Evolutionary conservation across 1,140 invertebrate genomes (phyloP).

Genomic region (Drosophila persimilis): DNA sequence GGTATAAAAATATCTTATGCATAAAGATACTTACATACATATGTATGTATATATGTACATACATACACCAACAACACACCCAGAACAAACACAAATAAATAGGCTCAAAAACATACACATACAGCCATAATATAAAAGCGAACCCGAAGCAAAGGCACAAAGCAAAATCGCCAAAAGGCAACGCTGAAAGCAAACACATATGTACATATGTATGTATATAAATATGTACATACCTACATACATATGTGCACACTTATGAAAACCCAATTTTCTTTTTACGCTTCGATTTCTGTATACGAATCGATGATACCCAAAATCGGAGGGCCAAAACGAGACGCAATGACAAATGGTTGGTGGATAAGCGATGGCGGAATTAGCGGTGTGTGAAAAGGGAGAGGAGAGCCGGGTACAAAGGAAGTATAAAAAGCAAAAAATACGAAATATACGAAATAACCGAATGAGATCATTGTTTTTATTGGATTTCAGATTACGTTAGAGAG

Average conservation of each 20-base stretch:
- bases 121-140: not conserved
- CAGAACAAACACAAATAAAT: no score
- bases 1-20: no score
- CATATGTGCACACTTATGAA: slow-evolving; percentile 34
- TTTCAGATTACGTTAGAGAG: no score
- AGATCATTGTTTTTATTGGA: no score
- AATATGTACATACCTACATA: slow-evolving; percentile 5
- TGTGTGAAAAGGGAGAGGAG: no score
- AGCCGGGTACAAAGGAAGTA: no score
- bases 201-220: not conserved
- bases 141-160: slow-evolving; percentile 15
- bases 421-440: no score
- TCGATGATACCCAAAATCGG: slow-evolving; percentile 18
- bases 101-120: slow-evolving; percentile 2
- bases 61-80: not conserved
- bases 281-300: slow-evolving; percentile 45
- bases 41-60: not conserved
- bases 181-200: slow-evolving; percentile 22
- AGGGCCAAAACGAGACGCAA: not conserved
- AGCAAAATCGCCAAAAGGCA: slow-evolving; percentile 43
- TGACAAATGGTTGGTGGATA: no score
- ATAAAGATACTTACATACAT: not conserved
- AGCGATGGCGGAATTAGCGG: no score
- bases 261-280: slow-evolving; percentile 64
- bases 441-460: no score